Base-by-base conservation (phyloP, 2,113 vertebrate species). In the Onychostoma macrolepis region DNA sequence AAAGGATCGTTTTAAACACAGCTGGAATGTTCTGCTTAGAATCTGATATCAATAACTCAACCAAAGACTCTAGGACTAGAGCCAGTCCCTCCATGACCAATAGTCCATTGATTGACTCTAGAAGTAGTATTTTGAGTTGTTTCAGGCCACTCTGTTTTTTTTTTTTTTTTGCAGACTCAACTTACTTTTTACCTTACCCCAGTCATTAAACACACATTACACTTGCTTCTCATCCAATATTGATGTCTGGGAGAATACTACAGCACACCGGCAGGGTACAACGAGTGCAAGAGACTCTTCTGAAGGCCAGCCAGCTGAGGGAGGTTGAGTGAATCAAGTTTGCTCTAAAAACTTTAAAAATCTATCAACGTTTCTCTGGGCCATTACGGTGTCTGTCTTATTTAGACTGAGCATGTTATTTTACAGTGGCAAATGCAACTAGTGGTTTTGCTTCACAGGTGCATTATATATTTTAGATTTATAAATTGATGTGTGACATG, bases 21-120 rank as follows among this genome's bases (percentile, higher is more conserved):
- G 74, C 26, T 41, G 41, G 77, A 87, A 85, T 80, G 85, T 90
- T 90, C 90, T 89, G 87, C 92, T 92, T 86, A 26, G 80, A 72
- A 87, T 36, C 0, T 26, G 8, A 80, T 87, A 92, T 94, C 94
- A 88, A 94, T 93, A 88, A 30, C 61, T 72, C 30, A 72, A 72
- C 72, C 6, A 90, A 91, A 76, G 88, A 85, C 92, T 87, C 88
- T 30, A 84, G 90, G 38, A 90, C 85, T 30, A 13, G 75, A 89
- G 90, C 90, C 83, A 86, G 88, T 90, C 81, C 87, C 69, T 58
- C 86, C 63, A 84, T 83, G 89, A 94, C 94, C 91, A 89, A 88
- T 91, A 88, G 71, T 48, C 67, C 89, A 93, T 93, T 86, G 92
- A 93, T 81, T 85, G 8, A 67, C 69, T 76, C 87, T 61, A 90